phyloP scores from a whole-genome alignment of 2,888 invertebrate species.

The Cryptophagus acutangulus region DNA sequence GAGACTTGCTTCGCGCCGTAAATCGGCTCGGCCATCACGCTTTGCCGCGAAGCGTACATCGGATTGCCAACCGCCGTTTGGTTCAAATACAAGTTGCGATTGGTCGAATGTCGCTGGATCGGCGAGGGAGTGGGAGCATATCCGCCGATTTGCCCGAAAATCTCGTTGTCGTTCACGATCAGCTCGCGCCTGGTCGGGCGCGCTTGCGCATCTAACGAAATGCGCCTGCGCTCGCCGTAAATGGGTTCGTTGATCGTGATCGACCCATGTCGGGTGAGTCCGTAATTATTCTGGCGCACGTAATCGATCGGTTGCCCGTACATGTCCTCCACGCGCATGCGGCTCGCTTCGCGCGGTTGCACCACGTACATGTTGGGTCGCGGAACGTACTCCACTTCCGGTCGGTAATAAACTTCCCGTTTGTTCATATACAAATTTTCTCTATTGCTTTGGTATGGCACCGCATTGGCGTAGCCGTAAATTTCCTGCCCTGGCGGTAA shows the following conservation, averaged over 20 bases:
- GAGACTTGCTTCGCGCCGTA: constrained; percentile 32
- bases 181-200: constrained; percentile 25
- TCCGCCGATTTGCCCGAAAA: constrained; percentile 31
- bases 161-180: constrained; percentile 29
- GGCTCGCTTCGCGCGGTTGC: background rate
- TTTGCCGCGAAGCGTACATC: constrained; percentile 29
- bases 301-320: constrained; percentile 21
- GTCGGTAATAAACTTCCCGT: constrained; percentile 12
- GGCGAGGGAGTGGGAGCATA: constrained; percentile 18
- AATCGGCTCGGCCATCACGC: constrained; percentile 28
- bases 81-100: too few species aligned
- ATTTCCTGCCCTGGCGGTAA: constrained; percentile 21
- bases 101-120: background rate
- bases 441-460: constrained; percentile 15
- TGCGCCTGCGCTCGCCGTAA: constrained; percentile 26
- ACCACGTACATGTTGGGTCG: constrained; percentile 7
- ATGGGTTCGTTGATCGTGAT: constrained; percentile 29
- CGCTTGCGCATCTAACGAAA: constrained; percentile 16
- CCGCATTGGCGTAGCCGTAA: constrained; percentile 15
- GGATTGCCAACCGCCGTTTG: too few species aligned
- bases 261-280: constrained; percentile 27
- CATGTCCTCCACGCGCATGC: constrained; percentile 15
- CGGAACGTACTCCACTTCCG: constrained; percentile 5
- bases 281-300: constrained; percentile 11
- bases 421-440: constrained; percentile 20